phyloP scores from a whole-genome alignment of 2,113 vertebrate genomes.

The Stercorarius parasiticus region DNA sequence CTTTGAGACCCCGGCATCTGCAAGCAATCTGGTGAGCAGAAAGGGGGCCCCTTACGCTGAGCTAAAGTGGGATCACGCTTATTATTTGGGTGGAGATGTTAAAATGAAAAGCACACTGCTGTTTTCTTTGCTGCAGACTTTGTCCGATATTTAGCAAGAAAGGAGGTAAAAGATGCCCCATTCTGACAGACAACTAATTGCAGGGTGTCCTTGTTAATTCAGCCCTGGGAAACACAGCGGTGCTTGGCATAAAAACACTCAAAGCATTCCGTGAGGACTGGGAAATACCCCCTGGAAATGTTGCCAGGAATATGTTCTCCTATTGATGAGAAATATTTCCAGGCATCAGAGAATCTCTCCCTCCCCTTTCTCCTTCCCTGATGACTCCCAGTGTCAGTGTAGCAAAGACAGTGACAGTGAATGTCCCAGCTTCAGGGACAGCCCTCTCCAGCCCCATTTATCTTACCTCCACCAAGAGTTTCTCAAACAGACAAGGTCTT shows the following conservation, averaged over 20 bases:
- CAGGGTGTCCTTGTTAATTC: background rate
- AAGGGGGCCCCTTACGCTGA: background rate
- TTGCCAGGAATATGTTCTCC: background rate
- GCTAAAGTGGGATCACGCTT: background rate
- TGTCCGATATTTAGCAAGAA: background rate
- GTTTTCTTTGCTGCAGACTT: background rate
- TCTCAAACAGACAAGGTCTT: background rate
- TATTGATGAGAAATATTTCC: background rate
- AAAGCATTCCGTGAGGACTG: background rate
- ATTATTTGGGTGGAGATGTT: background rate
- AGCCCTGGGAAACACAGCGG: background rate
- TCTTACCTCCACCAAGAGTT: background rate
- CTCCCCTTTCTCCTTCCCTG: background rate
- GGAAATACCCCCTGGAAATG: background rate
- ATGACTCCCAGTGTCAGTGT: background rate
- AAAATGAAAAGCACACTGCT: background rate
- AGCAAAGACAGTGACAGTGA: background rate
- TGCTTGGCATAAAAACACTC: background rate
- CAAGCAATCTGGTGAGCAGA: background rate
- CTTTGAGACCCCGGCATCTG: background rate
- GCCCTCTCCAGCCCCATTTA: background rate
- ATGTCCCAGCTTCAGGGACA: background rate
- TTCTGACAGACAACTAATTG: background rate
- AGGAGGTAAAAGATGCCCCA: background rate
- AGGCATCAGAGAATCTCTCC: background rate